Conservation (phyloP, 2,113 vertebrate species). For the Callipepla californica region DNA sequence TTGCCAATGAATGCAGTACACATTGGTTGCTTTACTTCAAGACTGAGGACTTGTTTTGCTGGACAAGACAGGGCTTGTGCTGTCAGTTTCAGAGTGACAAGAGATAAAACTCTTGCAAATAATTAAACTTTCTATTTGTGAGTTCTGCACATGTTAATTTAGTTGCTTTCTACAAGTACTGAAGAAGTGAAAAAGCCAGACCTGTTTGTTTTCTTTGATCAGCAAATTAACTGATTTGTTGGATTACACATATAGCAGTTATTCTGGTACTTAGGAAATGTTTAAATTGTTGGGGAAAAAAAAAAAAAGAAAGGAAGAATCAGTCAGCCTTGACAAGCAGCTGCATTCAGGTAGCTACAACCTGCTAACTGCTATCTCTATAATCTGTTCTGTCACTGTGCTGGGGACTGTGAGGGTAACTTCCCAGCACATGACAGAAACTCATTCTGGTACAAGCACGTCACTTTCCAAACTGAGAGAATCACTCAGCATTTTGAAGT, state of each 20-base stretch:
- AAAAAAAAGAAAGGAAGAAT: not conserved
- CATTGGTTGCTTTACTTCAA: not conserved
- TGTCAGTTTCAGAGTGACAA: not conserved
- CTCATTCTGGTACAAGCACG: not conserved
- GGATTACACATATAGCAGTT: not conserved
- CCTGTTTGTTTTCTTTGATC: conserved; percentile 14
- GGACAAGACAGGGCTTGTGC: not conserved
- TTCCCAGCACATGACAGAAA: not conserved
- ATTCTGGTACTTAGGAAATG: not conserved
- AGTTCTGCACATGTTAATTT: not conserved
- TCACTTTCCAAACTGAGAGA: not conserved
- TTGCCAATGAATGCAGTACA: not conserved
- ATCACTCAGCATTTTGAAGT: not conserved
- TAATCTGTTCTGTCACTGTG: not conserved
- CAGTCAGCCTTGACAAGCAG: not conserved
- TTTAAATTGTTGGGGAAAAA: not conserved
- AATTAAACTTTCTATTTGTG: not conserved
- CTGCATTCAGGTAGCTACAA: not conserved
- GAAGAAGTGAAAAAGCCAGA: not conserved
- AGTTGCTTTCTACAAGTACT: not conserved
- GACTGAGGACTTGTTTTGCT: not conserved
- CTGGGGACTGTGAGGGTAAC: not conserved
- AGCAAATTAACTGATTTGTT: not conserved
- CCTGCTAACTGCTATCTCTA: not conserved
- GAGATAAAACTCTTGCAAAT: conserved; percentile 12